phyloP scores from a whole-genome alignment of 2,888 invertebrate species.

The Antitype chi region DNA sequence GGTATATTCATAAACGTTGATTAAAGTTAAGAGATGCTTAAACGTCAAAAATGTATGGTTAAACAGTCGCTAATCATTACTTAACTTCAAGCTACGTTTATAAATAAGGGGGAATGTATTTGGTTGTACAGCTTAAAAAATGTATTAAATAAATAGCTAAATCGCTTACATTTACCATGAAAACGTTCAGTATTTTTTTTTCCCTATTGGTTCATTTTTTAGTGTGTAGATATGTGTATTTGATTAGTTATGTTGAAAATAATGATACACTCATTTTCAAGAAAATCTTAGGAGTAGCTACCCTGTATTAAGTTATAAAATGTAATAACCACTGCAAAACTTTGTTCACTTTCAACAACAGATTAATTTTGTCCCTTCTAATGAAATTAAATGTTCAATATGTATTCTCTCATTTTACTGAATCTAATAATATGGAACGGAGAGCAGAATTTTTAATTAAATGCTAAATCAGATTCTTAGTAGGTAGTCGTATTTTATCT shows the following conservation, averaged over 20 bases:
- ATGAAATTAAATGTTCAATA: slow-evolving; percentile 44
- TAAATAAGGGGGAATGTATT: too few species aligned
- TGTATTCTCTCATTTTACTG: slow-evolving; percentile 25
- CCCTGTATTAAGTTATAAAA: neutral
- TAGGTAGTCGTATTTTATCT: slow-evolving; percentile 19
- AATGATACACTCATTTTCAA: neutral
- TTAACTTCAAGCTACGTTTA: too few species aligned
- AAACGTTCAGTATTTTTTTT: neutral
- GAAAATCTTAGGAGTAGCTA: neutral
- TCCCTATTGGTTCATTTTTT: neutral
- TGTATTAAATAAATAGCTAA: neutral
- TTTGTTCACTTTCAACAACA: slow-evolving; percentile 15
- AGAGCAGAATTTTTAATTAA: slow-evolving; percentile 43
- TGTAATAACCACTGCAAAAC: neutral
- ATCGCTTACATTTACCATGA: neutral
- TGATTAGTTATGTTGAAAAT: neutral
- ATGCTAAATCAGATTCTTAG: slow-evolving; percentile 14
- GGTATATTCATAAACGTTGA: too few species aligned
- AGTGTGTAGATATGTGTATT: too few species aligned
- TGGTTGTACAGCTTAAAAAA: neutral
- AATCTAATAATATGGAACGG: slow-evolving; percentile 30
- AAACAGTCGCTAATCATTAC: too few species aligned
- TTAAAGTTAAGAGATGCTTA: too few species aligned
- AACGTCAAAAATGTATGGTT: too few species aligned
- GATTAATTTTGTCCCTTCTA: slow-evolving; percentile 23